Conservation (phyloP, 2,888 invertebrate species). For the Panorpa germanica region DNA sequence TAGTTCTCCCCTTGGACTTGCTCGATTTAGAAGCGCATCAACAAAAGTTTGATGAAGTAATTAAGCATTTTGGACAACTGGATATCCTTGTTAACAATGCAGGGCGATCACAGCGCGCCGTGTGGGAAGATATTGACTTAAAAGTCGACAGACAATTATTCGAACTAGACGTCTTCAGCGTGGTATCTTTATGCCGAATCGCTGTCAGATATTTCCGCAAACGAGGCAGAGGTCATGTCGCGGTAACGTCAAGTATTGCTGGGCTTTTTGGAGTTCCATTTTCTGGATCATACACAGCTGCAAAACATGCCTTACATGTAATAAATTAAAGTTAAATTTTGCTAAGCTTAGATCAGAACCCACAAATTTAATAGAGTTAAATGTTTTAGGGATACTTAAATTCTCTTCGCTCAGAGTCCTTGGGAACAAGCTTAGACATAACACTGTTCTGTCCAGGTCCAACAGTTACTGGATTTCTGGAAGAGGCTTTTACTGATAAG, state of each 20-base stretch:
- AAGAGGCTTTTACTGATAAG: constrained; percentile 45
- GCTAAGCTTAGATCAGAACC: background rate
- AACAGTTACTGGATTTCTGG: constrained; percentile 45
- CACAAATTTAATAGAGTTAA: constrained; percentile 10
- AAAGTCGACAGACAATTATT: constrained; percentile 55
- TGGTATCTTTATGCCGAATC: constrained; percentile 46
- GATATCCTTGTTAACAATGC: constrained; percentile 70
- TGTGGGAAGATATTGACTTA: constrained; percentile 48
- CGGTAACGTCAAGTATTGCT: constrained; percentile 53
- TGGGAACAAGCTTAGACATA: too few species aligned
- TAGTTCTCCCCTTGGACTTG: constrained; percentile 51
- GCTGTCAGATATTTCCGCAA: constrained; percentile 42
- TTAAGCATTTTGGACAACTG: constrained; percentile 48
- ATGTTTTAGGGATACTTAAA: constrained; percentile 49
- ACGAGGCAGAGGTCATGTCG: constrained; percentile 41
- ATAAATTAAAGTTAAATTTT: constrained; percentile 12
- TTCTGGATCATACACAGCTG: constrained; percentile 49
- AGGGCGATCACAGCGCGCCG: constrained; percentile 56
- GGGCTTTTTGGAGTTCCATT: constrained; percentile 46
- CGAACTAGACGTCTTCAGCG: constrained; percentile 57
- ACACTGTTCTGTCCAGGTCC: constrained; percentile 63
- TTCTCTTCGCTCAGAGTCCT: too few species aligned
- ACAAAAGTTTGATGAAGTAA: constrained; percentile 34
- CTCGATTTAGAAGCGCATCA: constrained; percentile 37
- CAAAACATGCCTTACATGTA: constrained; percentile 63